Percentiles rank a stretch among this genome's conserved stretches.
Conservation (phyloP, 2,113 vertebrate species). For the Silurus glanis region DNA sequence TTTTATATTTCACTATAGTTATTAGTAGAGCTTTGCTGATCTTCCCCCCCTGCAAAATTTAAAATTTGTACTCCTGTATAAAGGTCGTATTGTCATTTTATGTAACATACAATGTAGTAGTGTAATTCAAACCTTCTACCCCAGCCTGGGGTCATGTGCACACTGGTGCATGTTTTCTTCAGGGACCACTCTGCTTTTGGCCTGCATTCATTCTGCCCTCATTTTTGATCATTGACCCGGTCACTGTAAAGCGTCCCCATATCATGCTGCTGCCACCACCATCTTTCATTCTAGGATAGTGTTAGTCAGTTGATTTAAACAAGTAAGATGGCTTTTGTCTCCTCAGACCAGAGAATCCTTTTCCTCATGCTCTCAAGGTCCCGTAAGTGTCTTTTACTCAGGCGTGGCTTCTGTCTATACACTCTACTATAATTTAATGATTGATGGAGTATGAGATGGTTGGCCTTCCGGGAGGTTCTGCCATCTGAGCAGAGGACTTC, state of each 20-base stretch:
- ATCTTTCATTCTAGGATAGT: neutral
- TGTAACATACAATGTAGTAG: no score
- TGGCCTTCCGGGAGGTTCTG: neutral
- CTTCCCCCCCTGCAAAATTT: no score
- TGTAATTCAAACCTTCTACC: neutral
- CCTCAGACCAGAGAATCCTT: neutral
- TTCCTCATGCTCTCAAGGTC: neutral
- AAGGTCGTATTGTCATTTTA: neutral
- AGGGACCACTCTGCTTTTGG: neutral
- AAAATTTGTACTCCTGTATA: no score
- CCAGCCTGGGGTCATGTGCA: neutral
- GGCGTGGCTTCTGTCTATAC: neutral
- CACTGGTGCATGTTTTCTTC: neutral
- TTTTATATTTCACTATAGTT: no score
- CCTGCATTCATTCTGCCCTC: neutral
- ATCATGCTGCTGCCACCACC: neutral
- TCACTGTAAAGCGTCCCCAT: neutral
- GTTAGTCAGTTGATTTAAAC: neutral
- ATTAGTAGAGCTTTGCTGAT: neutral
- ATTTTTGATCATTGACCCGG: neutral
- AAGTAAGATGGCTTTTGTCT: neutral
- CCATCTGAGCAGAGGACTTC: neutral
- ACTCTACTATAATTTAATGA: neutral
- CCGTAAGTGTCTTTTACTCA: neutral
- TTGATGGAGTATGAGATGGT: neutral